Base-by-base conservation (phyloP, 2,888 invertebrate species). In the Dynastes hyllus region DNA sequence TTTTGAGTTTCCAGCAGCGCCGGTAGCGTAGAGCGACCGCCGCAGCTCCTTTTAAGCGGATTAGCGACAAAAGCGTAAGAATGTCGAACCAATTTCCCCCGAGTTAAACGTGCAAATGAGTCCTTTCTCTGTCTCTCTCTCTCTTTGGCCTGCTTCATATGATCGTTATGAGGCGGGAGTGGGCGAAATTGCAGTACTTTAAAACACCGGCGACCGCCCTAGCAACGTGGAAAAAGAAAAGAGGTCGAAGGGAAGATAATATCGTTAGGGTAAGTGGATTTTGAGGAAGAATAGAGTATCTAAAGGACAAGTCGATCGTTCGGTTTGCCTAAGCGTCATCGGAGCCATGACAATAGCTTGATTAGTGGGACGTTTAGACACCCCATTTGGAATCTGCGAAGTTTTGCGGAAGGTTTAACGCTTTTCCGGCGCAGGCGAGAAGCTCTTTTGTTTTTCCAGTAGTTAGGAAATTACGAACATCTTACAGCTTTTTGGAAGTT, bases 201-300 rank as follows among this genome's bases (percentile, higher is more conserved):
- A 8, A 45, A 45, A 45, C 45, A 45, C 45, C 37, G 65, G 13
- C 65, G 65, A 4, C 22, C 53, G 53, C 9, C 45, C 9, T 8
- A 45, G 45, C 8, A 11, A 45, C 45, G 45, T 8, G 45, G 8
- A 45, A 11, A 22, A n/a, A 55, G n/a, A 37, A 65, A n/a, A 29
- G 37, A 32, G 65, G 37, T 29, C n/a, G 65, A 29, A 51, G 13
- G 70, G 29, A 32, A 66, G 70, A 51, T 70, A 53, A 70, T 53
- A 27, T 51, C 70, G 70, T 70, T 70, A 53, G 29, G 11, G n/a
- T 70, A 70, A 70, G 53, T 70, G 70, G 70, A 53, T 70, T 53
- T 29, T 29, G 53, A 29, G 13, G 32, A 51, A 11, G 69, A 50
- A 51, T 22, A 69, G 69, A 51, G 51, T 2, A 45, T 11, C 9